Evolutionary conservation across 1,140 invertebrate species (phyloP), one percentile per base, ranked within the genome.

Genomic region (Drosophila hydei): DNA sequence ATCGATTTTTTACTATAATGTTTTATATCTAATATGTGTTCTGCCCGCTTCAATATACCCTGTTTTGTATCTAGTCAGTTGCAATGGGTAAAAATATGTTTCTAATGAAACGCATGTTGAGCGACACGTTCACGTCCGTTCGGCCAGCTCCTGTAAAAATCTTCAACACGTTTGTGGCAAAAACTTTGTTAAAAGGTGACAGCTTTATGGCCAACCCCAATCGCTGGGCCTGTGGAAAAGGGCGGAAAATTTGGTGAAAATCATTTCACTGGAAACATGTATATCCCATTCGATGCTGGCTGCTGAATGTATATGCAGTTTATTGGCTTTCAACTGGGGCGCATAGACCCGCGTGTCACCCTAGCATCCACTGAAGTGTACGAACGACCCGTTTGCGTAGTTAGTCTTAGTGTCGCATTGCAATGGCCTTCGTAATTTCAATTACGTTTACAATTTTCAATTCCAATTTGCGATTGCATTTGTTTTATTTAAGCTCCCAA

Each of bases 271-370:
- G 73, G 69, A 72, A 72, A 76, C 43, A 65, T 74, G 11, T 65
- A 68, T 81, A 79, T 85, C 70, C 74, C 60, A 81, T 70, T 74
- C 12, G 18, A 21, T 56, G 71, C 64, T 60, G 55, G 27, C 76
- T 65, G 27, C 9, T 11, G 25, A 3, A 30, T 30, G 27, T 8
- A 9, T 7, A 70, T 79, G 79, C 81, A 87, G 71, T 87, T 85
- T 87, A 85, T 85, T 79, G 80, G 73, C 74, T 74, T 64, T 80
- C 23, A 14, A 23, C 51, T 25, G 4, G 27, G 27, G 27, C 27
- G 27, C 27, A 30, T 1, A 30, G 27, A 11, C 30, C 12, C 11
- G 12, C 30, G 11, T 33, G 9, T 11, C 30, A 33, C 30, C 30
- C 30, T 3, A 33, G 30, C 30, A 11, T 6, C 47, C 47, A 50